Evolutionary conservation across 2,113 vertebrate species (phyloP).

Genomic region (Nothoprocta perdicaria): DNA sequence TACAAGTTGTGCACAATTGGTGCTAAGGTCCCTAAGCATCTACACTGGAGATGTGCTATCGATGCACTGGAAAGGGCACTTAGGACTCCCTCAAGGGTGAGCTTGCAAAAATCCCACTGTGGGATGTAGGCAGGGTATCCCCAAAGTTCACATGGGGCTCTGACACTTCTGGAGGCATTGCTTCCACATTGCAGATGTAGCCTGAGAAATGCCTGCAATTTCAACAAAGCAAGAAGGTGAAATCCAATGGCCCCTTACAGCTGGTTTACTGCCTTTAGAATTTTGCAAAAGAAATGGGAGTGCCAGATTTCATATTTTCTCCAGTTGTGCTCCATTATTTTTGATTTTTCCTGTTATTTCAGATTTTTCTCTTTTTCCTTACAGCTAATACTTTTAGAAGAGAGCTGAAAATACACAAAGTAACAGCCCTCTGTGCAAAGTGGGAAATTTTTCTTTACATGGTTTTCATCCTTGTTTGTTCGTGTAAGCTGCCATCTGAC

Average conservation of each 20-base stretch:
- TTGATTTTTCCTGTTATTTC: neutral
- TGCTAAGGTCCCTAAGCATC: neutral
- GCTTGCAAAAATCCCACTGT: fast-evolving
- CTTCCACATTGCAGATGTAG: fast-evolving
- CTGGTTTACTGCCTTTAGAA: neutral
- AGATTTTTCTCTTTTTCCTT: neutral
- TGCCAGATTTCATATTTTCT: neutral
- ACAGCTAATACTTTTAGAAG: neutral
- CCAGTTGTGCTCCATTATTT: neutral
- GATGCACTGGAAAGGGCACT: fast-evolving
- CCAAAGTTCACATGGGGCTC: too few species aligned
- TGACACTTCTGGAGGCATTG: neutral
- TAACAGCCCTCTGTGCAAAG: neutral
- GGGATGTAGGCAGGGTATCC: fast-evolving
- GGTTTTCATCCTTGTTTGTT: neutral
- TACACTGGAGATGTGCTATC: neutral
- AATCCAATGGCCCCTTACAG: fast-evolving
- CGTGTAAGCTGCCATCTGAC: neutral
- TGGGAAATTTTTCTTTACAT: neutral
- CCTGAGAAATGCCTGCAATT: neutral
- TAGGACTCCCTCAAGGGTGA: neutral
- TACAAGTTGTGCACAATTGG: neutral
- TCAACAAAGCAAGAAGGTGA: fast-evolving
- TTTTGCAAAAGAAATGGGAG: neutral
- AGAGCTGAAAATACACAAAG: neutral